Evolutionary conservation across 1,140 invertebrate species (phyloP).

Genomic region (Euglossa dilemma): DNA sequence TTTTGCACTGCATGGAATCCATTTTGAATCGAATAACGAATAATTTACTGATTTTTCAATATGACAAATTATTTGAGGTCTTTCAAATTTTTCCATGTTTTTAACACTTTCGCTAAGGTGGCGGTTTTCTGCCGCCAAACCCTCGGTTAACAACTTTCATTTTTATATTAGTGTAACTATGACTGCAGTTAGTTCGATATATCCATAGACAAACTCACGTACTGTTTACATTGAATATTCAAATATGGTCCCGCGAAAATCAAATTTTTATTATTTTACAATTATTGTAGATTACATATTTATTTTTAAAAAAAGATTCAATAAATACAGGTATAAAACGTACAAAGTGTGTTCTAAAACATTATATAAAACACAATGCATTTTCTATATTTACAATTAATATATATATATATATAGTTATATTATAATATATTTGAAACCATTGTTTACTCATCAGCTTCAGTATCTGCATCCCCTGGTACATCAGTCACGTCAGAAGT

Average conservation of each 20-base stretch:
- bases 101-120: too few relatives aligned
- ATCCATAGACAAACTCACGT: slow-evolving; percentile 44
- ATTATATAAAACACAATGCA: too few relatives aligned
- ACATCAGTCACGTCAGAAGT: neutral
- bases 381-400: too few relatives aligned
- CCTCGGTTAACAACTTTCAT: too few relatives aligned
- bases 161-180: neutral
- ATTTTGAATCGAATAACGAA: slow-evolving; percentile 95
- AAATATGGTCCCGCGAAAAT: neutral
- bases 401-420: too few relatives aligned
- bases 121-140: too few relatives aligned
- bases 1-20: slow-evolving; percentile 96
- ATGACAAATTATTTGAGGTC: slow-evolving; percentile 95
- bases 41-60: slow-evolving; percentile 92
- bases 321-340: neutral
- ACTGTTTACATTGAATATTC: slow-evolving; percentile 12
- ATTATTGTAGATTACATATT: too few relatives aligned
- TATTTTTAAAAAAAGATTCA: too few relatives aligned
- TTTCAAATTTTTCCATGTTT: slow-evolving; percentile 84
- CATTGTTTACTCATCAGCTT: slow-evolving; percentile 35
- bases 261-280: neutral
- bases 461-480: slow-evolving; percentile 31
- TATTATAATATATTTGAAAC: too few relatives aligned
- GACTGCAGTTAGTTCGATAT: neutral
- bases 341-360: neutral